Evolutionary conservation across 2,113 vertebrate species (phyloP).

Genomic region (Gadus chalcogrammus): DNA sequence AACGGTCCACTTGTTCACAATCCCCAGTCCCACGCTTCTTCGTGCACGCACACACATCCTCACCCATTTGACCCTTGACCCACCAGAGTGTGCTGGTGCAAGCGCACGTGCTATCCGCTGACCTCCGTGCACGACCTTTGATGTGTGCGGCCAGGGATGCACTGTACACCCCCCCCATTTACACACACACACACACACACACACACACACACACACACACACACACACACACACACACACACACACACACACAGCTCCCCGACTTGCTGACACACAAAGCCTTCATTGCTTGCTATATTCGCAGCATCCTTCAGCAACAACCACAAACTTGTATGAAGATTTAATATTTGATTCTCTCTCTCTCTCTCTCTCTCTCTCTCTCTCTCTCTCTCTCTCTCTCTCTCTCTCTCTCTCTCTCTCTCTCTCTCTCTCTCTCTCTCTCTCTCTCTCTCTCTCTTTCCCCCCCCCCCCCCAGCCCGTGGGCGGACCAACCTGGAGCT

Average conservation of each 20-base stretch:
- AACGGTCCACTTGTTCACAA: conserved; percentile 11
- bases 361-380: conserved; percentile 1
- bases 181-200: conserved; percentile 6
- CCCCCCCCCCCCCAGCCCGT: conserved; percentile 74
- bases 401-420: background rate
- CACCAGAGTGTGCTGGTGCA: conserved; percentile 36
- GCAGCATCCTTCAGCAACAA: conserved; percentile 51
- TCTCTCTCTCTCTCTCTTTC: background rate
- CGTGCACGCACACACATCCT: background rate
- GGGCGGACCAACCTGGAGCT: conserved; percentile 97
- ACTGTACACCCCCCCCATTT: too few species aligned
- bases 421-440: background rate
- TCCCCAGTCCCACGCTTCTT: background rate
- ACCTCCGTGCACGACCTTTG: conserved; percentile 29
- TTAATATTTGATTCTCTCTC: background rate
- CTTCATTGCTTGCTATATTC: conserved; percentile 56
- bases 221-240: conserved; percentile 3
- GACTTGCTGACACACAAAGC: conserved; percentile 38
- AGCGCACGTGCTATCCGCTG: background rate
- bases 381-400: background rate
- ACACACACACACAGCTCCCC: conserved; percentile 37
- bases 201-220: background rate
- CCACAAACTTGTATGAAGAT: background rate
- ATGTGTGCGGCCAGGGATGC: conserved; percentile 42
- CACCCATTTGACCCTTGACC: conserved; percentile 9